phyloP scores from a whole-genome alignment of 2,113 vertebrate species.

The Kobus ellipsiprymnus region DNA sequence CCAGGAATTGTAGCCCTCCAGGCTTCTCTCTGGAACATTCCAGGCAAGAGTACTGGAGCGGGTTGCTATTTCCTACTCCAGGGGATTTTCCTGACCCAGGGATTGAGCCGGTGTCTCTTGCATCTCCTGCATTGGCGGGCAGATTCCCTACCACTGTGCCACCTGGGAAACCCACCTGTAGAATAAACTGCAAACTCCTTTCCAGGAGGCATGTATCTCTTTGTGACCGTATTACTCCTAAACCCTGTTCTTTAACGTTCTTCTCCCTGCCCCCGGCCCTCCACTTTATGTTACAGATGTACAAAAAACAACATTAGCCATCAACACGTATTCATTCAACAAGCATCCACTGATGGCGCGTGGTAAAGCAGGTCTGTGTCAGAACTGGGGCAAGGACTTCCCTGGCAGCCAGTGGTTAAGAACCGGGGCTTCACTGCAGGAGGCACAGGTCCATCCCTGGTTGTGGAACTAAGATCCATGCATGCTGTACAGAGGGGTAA shows the following conservation, averaged over 20 bases:
- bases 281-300: not conserved
- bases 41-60: not conserved
- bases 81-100: not conserved
- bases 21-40: not conserved
- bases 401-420: not conserved
- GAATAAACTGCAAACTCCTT: not conserved
- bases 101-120: not conserved
- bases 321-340: not conserved
- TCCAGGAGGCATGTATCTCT: not conserved
- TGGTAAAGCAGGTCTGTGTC: not conserved
- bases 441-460: not conserved
- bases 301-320: not conserved
- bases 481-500: not conserved
- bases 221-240: not conserved
- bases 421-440: not conserved
- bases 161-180: not conserved
- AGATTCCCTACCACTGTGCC: not conserved
- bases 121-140: not conserved
- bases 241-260: not conserved
- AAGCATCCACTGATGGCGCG: not conserved
- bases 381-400: not conserved
- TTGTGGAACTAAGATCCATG: not conserved
- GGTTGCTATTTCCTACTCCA: not conserved
- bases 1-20: not conserved
- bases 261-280: rapidly evolving